These are phyloP conservation scores for Calyptomena viridis DNA, from an alignment of 2,113 vertebrate species.

Conservation along the genomic window DNA sequence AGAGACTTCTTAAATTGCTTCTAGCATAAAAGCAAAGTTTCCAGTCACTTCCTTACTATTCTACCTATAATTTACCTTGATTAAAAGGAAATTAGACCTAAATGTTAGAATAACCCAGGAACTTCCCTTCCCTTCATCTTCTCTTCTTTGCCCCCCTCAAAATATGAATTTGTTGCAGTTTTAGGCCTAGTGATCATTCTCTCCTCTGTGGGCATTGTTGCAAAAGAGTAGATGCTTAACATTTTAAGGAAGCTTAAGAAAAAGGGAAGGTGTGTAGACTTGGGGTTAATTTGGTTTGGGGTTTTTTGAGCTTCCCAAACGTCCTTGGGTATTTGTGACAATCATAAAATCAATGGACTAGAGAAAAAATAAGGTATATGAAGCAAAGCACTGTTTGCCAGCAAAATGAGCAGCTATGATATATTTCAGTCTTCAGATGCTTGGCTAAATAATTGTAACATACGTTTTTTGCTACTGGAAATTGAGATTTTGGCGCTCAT, in stretches of 20 bases:
- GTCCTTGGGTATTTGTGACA: neutral
- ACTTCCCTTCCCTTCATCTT: neutral
- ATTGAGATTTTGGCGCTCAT: slow-evolving; percentile 41
- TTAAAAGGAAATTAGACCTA: neutral
- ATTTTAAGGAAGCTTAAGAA: neutral
- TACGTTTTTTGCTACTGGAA: slow-evolving; percentile 52
- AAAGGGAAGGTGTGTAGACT: neutral
- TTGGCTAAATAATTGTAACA: slow-evolving; percentile 39
- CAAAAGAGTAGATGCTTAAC: neutral
- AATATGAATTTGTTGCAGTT: neutral
- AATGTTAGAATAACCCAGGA: neutral
- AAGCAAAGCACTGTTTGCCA: neutral
- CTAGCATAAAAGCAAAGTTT: neutral
- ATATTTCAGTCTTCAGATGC: slow-evolving; percentile 25
- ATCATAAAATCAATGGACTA: neutral
- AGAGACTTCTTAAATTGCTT: neutral
- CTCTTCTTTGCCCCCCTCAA: neutral
- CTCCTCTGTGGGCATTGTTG: neutral
- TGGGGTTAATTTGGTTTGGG: neutral
- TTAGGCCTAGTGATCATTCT: neutral
- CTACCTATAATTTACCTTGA: neutral
- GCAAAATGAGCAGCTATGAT: slow-evolving; percentile 46
- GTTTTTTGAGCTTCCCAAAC: neutral
- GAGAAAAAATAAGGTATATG: neutral
- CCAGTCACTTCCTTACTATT: neutral